These are phyloP conservation scores for Micropoecilia bifurca DNA, from an alignment of 2,797 vertebrate species.

Conservation along the genomic window DNA sequence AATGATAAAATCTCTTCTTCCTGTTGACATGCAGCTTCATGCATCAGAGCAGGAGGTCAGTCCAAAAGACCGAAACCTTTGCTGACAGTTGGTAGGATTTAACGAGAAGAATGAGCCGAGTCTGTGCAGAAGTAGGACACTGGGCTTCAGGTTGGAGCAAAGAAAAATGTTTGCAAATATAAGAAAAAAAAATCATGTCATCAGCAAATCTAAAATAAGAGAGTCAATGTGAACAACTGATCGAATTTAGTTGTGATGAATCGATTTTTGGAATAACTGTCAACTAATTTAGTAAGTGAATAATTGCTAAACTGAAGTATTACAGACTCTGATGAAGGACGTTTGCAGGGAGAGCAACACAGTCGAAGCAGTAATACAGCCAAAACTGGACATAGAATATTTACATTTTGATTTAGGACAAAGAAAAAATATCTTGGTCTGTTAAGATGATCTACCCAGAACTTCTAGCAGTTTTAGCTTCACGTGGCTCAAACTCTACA, in stretches of 20 bases:
- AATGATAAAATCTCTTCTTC: slow-evolving; percentile 41
- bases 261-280: background rate
- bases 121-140: slow-evolving; percentile 7
- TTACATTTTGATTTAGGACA: no score
- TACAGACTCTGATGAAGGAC: background rate
- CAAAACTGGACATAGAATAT: background rate
- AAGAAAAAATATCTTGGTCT: background rate
- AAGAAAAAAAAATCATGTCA: background rate
- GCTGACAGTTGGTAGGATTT: slow-evolving; percentile 35
- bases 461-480: background rate
- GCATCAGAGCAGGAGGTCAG: slow-evolving; percentile 27
- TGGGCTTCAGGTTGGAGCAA: slow-evolving; percentile 5
- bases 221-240: background rate
- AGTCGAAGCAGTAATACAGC: background rate
- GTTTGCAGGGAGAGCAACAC: background rate
- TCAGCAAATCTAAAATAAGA: background rate
- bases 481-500: no score
- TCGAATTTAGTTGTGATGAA: background rate
- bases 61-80: slow-evolving; percentile 31
- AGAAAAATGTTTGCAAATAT: background rate
- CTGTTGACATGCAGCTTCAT: slow-evolving; percentile 42
- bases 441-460: background rate
- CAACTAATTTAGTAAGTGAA: background rate
- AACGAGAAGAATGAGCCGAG: slow-evolving; percentile 17
- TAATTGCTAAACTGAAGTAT: background rate